A percentile compares a stretch with the other conserved stretches of the same genome.
Evolutionary conservation across 2,888 invertebrate species (phyloP).

Genomic region (Cheilosia pagana): DNA sequence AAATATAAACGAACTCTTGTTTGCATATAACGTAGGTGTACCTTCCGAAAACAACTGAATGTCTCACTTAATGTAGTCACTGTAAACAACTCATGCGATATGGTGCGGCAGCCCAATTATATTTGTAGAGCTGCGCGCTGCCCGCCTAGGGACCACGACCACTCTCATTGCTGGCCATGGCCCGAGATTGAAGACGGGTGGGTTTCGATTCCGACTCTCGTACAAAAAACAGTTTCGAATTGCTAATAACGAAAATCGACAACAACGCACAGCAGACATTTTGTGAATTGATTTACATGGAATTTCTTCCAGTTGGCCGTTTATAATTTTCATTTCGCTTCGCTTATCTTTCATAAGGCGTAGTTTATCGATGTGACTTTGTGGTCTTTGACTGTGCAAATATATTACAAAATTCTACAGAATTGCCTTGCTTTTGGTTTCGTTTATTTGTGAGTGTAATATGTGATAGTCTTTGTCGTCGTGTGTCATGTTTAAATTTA

Average conservation of each 20-base stretch:
- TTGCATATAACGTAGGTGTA: conserved; percentile 15
- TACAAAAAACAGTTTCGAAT: conserved; percentile 33
- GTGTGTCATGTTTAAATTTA: no score
- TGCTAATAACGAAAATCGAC: conserved; percentile 58
- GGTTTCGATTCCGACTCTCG: conserved; percentile 3
- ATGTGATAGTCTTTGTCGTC: conserved; percentile 1
- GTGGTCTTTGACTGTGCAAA: conserved; percentile 15
- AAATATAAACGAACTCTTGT: background rate
- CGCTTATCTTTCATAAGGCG: conserved; percentile 58
- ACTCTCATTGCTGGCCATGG: conserved; percentile 18
- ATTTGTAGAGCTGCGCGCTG: conserved; percentile 33
- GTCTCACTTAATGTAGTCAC: conserved; percentile 51
- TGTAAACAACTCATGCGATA: conserved; percentile 39
- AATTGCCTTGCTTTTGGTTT: background rate
- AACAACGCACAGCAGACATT: conserved; percentile 53
- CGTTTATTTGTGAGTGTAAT: conserved; percentile 19
- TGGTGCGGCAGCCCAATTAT: conserved; percentile 38
- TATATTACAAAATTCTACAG: background rate
- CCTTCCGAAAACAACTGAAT: conserved; percentile 41
- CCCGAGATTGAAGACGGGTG: conserved; percentile 32
- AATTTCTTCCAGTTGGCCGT: conserved; percentile 53
- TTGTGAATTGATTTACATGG: conserved; percentile 63
- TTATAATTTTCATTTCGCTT: conserved; percentile 57
- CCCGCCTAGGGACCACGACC: conserved; percentile 16
- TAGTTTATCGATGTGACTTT: conserved; percentile 1